phyloP scores from a whole-genome alignment of 92 coral and sea anemone genomes.

The Heteractis magnifica region DNA sequence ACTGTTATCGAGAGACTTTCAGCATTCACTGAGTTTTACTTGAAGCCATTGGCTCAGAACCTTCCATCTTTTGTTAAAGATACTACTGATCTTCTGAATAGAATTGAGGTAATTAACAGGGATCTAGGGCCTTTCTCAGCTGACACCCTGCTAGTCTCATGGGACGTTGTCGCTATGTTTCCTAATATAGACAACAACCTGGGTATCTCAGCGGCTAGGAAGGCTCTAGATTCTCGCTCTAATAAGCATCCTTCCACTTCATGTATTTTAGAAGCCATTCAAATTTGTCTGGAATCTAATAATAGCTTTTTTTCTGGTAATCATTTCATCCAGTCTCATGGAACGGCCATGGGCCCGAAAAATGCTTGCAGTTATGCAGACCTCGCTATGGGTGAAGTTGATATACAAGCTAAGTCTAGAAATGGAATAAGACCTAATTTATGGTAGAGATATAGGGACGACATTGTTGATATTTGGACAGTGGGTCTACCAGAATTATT shows the following conservation, averaged over 20 bases:
- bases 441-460: not conserved
- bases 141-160: slow-evolving; percentile 24
- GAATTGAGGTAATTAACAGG: not conserved
- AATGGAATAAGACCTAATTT: not conserved
- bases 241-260: slow-evolving; percentile 3
- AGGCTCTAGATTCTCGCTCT: slow-evolving; percentile 7
- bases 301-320: not conserved
- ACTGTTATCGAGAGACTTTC: slow-evolving; percentile 3
- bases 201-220: slow-evolving; percentile 14
- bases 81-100: slow-evolving; percentile 36
- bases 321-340: not conserved
- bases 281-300: not conserved
- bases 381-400: not conserved
- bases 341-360: not conserved
- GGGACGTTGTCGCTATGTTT: slow-evolving; percentile 18
- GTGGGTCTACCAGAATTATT: too few species aligned
- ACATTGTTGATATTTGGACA: too few species aligned
- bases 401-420: not conserved
- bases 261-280: slow-evolving; percentile 9
- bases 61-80: slow-evolving; percentile 47
- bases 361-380: not conserved
- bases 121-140: slow-evolving; percentile 21
- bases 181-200: slow-evolving; percentile 16
- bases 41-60: slow-evolving; percentile 41
- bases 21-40: slow-evolving; percentile 10